Conservation (phyloP, 2,113 vertebrate species). For the Carollia perspicillata region DNA sequence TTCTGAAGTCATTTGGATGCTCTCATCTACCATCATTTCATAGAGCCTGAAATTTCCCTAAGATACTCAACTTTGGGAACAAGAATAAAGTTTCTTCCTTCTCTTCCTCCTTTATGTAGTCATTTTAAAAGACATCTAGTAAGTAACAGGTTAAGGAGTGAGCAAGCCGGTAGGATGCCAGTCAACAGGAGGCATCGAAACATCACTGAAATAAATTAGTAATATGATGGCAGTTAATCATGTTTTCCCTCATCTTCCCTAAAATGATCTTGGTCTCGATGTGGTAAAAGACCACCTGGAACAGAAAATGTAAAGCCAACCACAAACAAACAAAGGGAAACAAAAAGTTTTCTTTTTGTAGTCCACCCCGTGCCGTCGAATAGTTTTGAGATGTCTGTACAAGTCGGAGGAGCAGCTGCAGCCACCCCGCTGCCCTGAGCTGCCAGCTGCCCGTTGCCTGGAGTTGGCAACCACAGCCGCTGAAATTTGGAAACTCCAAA, state of each 20-base stretch:
- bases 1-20: neutral
- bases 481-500: neutral
- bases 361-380: neutral
- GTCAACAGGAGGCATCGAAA: neutral
- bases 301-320: neutral
- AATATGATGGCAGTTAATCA: neutral
- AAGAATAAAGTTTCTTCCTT: neutral
- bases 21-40: neutral
- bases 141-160: neutral
- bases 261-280: neutral
- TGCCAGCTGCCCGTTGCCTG: constrained; percentile 11
- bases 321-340: neutral
- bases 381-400: neutral
- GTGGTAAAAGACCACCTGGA: neutral
- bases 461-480: neutral
- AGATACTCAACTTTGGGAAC: neutral
- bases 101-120: neutral
- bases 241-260: neutral
- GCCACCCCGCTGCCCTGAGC: neutral
- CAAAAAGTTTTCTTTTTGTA: neutral
- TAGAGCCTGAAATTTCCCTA: neutral
- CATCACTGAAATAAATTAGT: neutral
- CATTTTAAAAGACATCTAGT: neutral
- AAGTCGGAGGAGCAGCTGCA: constrained; percentile 47
- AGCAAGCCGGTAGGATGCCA: neutral